Conservation (phyloP, 2,113 vertebrate species). For the Ophiodon elongatus region DNA sequence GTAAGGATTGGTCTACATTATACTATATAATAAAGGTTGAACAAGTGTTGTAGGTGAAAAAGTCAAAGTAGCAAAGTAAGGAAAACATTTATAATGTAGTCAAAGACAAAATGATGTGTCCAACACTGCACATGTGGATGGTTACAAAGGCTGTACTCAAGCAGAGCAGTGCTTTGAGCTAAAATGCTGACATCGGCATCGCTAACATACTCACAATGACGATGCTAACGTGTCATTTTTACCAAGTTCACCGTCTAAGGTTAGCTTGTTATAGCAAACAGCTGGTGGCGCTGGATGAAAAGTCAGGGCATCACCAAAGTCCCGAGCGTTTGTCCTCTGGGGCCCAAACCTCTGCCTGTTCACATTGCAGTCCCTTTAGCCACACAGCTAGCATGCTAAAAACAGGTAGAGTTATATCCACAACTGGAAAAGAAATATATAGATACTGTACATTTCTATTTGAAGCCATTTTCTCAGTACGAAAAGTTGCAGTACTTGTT, state of each 20-base stretch:
- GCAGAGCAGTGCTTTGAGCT: not conserved
- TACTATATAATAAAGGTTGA: not conserved
- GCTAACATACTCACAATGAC: not conserved
- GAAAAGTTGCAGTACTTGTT: not conserved
- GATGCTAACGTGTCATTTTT: not conserved
- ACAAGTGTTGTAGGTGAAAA: not conserved
- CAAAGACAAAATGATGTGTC: not conserved
- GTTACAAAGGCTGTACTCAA: not conserved
- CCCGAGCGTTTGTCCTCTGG: no score
- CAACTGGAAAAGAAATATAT: not conserved
- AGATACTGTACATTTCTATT: not conserved
- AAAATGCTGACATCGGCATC: not conserved
- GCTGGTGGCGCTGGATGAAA: no score
- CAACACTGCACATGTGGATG: not conserved
- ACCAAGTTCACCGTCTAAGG: no score
- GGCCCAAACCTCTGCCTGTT: no score
- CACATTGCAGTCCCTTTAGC: no score
- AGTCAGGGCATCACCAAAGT: no score
- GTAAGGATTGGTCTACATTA: not conserved
- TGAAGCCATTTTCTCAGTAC: not conserved
- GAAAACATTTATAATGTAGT: not conserved
- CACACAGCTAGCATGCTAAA: no score
- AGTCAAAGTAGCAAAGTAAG: not conserved
- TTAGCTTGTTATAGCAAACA: not conserved
- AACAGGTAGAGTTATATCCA: not conserved